Evolutionary conservation across 2,797 vertebrate genomes (phyloP), one percentile per base, ranked within the genome.

Genomic region (Taeniopygia guttata): DNA sequence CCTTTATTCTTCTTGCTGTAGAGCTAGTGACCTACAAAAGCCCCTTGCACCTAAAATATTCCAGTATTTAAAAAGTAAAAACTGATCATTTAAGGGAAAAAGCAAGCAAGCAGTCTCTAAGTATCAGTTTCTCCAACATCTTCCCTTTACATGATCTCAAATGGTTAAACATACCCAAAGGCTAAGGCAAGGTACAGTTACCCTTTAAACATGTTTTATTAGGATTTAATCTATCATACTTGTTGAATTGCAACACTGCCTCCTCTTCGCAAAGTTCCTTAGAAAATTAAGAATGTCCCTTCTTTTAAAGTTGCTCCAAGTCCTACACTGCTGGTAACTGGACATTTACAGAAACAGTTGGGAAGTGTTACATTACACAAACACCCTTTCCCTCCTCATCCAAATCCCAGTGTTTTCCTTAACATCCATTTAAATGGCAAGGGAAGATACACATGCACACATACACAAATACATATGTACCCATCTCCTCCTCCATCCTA

Each of bases 1-100:
- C 13, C 48, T 82, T 67, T 56, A 60, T 92, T 93, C 92, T 87
- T 58, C 91, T 67, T 84, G 64, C 92, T 95, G 70, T 86, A 89
- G 96, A 97, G 70, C 74, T 79, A 80, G 64, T 96, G 94, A 97
- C 92, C 89, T 95, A 95, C 81, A 96, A 96, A 97, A 96, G 73
- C 45, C 72, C 87, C 93, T 38, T 62, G 32, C 12, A 52, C 68
- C 81, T 89, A 90, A 96, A 96, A 89, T 81, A 95, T 32, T 68
- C 51, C 13, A 60, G 67, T 54, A 88, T 79, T 91, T 94, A 1
- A 89, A 54, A 89, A 91, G 48, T 42, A 43, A 67, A 88, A 74
- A 74, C 2, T 25, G 45, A 62, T 69, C 64, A 66, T 43, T 48
- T 75, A 23, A 92, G 21, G 11, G 21, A 11, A 43, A 81, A 75